A percentile compares a stretch with the other conserved stretches of the same genome.
phyloP scores from a whole-genome alignment of 2,797 vertebrate species.

The Gouania willdenowi region DNA sequence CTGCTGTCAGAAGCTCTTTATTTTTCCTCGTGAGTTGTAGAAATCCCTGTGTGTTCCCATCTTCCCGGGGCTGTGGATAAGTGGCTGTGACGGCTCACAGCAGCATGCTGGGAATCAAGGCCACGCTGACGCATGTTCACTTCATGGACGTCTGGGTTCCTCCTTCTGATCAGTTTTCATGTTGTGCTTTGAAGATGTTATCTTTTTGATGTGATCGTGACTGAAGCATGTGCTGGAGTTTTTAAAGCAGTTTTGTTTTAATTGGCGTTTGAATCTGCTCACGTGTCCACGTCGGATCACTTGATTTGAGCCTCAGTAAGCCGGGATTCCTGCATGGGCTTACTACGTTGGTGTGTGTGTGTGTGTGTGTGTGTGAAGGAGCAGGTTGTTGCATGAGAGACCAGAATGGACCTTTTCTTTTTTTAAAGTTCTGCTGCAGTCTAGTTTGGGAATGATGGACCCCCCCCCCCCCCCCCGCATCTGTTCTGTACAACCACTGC shows the following conservation, averaged over 20 bases:
- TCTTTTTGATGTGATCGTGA: slow-evolving; percentile 8
- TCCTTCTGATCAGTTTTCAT: slow-evolving; percentile 18
- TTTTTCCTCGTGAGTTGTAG: slow-evolving; percentile 40
- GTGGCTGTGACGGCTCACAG: slow-evolving; percentile 63
- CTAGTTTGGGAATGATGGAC: slow-evolving; percentile 51
- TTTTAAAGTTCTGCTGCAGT: slow-evolving; percentile 38
- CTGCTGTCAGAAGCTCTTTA: slow-evolving; percentile 57
- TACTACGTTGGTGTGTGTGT: slow-evolving; percentile 38
- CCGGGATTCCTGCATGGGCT: slow-evolving; percentile 67
- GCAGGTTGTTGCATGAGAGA: slow-evolving; percentile 65
- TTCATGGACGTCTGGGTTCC: slow-evolving; percentile 33
- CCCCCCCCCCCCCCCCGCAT: slow-evolving; percentile 55
- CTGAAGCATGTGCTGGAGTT: slow-evolving; percentile 50
- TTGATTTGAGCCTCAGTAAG: slow-evolving; percentile 39
- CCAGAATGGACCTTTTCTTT: slow-evolving; percentile 42
- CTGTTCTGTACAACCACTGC: slow-evolving; percentile 33
- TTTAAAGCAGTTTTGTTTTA: slow-evolving; percentile 14
- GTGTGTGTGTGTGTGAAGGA: slow-evolving; percentile 27
- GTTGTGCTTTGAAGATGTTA: slow-evolving; percentile 26
- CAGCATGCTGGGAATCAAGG: slow-evolving; percentile 66
- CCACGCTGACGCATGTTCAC: slow-evolving; percentile 62
- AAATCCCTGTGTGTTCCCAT: slow-evolving; percentile 45
- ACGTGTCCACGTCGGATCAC: slow-evolving; percentile 27
- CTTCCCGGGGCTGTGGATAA: slow-evolving; percentile 50
- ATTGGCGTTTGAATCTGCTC: slow-evolving; percentile 35